These are phyloP conservation scores for Poecile montanus DNA, from an alignment of 2,797 vertebrate species.

Conservation along the genomic window DNA sequence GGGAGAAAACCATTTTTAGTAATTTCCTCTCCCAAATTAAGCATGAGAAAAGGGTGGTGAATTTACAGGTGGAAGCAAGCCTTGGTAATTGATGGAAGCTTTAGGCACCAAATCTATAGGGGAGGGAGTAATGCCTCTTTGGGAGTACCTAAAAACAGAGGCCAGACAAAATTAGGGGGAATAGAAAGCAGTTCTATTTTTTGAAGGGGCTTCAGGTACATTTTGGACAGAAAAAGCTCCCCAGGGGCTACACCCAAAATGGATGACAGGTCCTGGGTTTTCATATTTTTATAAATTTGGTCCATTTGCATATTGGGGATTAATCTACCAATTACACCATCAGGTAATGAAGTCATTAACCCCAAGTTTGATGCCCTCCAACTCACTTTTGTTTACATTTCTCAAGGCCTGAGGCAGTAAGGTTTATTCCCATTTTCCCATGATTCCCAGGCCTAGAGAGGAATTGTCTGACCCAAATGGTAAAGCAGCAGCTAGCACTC, in stretches of 20 bases:
- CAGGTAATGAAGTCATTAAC: neutral
- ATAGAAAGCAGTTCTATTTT: neutral
- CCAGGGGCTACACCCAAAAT: neutral
- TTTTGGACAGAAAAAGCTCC: neutral
- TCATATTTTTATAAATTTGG: neutral
- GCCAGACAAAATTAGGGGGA: neutral
- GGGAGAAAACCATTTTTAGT: neutral
- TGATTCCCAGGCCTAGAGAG: neutral
- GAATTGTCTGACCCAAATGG: neutral
- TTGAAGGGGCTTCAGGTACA: neutral
- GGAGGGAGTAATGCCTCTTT: neutral
- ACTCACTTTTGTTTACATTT: neutral
- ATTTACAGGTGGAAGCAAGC: neutral
- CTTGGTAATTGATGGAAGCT: neutral
- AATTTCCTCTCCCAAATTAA: neutral
- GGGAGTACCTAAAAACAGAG: neutral
- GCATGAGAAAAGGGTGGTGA: neutral
- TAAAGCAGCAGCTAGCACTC: neutral
- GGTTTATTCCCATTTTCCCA: neutral
- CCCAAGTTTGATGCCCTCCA: neutral
- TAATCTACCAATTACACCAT: neutral
- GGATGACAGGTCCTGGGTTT: accelerated
- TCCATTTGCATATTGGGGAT: neutral
- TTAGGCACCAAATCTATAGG: neutral
- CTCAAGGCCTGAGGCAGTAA: neutral